Evolutionary conservation across 1,140 invertebrate species (phyloP), one percentile per base, ranked within the genome.

Genomic region (Ganaspis sp.): DNA sequence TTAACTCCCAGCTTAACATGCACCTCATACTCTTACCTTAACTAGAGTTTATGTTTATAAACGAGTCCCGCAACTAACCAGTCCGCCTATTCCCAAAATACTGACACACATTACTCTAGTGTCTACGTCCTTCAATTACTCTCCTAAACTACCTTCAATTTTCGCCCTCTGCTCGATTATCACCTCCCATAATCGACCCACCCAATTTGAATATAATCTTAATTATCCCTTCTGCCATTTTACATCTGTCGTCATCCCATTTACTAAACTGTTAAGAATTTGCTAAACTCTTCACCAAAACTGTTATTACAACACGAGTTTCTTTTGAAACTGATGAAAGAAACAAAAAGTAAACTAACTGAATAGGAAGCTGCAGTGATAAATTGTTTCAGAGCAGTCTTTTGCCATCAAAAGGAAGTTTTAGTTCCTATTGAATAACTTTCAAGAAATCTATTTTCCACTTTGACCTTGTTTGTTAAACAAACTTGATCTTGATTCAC

Each of bases 1-100:
- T 88, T 87, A 88, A 86, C 85, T 84, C 83, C 73, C 79, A 75
- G 83, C 83, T 88, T 84, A 87, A 87, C 85, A 75, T 81, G 81
- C 70, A 85, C 84, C 81, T 86, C 85, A 84, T 83, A 83, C 78
- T 75, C 74, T n/a, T 29, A 80, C 76, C 80, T 76, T 86, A 87
- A 88, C 80, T 81, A 83, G 73, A 74, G 58, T 85, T 84, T 79
- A 83, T 83, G 83, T 80, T 86, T 81, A 83, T 85, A 80, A 73
- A 82, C 77, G 71, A 53, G 70, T 49, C 29, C 49, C 21, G 17
- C 69, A 70, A 82, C 77, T 85, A 84, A 86, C 81, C 86, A 29
- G 77, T 71, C 76, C 23, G 37, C 40, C 58, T 45, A 64, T 69
- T 38, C 49, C 21, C 76, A 37, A 70, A 45, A 26, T 21, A 26